These are phyloP conservation scores for Anomalospiza imberbis DNA, from an alignment of 2,797 vertebrate species.

Conservation along the genomic window DNA sequence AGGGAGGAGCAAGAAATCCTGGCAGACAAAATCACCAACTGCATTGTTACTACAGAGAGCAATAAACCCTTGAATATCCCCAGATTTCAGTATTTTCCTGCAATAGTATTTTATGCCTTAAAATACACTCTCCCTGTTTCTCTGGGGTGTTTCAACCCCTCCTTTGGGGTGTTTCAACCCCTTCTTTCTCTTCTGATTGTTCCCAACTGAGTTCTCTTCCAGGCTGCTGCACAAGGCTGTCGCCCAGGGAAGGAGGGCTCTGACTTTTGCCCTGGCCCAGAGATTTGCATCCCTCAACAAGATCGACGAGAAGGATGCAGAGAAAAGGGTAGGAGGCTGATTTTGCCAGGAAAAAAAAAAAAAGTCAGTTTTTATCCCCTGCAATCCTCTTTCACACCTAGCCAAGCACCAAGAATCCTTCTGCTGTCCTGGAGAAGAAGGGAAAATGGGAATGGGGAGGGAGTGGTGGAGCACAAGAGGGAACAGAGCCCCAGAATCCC, in stretches of 20 bases:
- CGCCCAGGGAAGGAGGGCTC: constrained; percentile 77
- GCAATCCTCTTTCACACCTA: neutral
- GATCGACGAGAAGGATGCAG: constrained; percentile 77
- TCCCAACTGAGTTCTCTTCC: neutral
- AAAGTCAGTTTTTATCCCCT: neutral
- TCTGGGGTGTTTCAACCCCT: rapidly evolving
- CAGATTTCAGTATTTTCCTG: rapidly evolving
- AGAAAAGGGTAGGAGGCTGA: constrained; percentile 76
- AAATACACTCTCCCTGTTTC: neutral
- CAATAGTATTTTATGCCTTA: neutral
- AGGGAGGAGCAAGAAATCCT: neutral
- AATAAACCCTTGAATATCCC: neutral
- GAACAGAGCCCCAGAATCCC: neutral
- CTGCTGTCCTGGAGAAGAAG: neutral
- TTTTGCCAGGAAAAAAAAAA: neutral
- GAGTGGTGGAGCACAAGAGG: neutral
- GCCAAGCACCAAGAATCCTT: neutral
- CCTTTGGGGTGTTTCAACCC: neutral
- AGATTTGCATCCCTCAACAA: constrained; percentile 75
- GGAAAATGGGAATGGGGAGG: neutral
- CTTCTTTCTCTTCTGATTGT: neutral
- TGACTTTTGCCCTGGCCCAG: constrained; percentile 76
- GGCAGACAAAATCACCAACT: neutral
- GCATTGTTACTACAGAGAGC: neutral
- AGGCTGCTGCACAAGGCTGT: constrained; percentile 81